Conservation (phyloP, 2,888 invertebrate species). For the Trichacis sp. region DNA sequence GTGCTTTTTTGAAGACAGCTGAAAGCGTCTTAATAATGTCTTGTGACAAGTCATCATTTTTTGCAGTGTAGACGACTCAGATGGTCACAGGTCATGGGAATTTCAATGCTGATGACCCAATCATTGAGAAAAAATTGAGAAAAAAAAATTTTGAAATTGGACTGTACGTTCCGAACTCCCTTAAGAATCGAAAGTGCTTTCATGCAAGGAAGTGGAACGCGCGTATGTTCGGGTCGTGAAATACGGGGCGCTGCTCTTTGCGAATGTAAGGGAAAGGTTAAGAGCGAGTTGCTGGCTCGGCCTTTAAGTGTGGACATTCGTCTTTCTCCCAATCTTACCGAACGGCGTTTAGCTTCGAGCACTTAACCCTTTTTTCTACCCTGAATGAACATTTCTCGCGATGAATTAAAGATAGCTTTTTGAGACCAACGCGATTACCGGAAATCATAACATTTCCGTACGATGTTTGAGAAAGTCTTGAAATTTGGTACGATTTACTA, state of each 20-base stretch:
- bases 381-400: neutral
- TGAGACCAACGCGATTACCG: neutral
- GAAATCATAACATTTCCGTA: neutral
- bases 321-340: slow-evolving; percentile 45
- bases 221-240: slow-evolving; percentile 17
- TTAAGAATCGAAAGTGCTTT: slow-evolving; percentile 35
- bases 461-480: too few relatives aligned
- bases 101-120: too few relatives aligned
- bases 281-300: slow-evolving; percentile 43
- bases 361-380: neutral
- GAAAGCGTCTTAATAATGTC: too few relatives aligned
- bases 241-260: neutral
- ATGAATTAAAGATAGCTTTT: neutral
- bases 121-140: too few relatives aligned
- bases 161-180: too few relatives aligned
- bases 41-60: too few relatives aligned
- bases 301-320: slow-evolving; percentile 50
- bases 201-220: slow-evolving; percentile 14
- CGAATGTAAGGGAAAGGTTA: slow-evolving; percentile 27
- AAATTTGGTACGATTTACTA: too few relatives aligned
- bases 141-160: too few relatives aligned
- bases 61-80: too few relatives aligned
- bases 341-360: slow-evolving; percentile 13
- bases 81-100: too few relatives aligned
- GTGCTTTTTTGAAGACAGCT: too few relatives aligned